Conservation (phyloP, 2,113 vertebrate genomes). For the Eubucco bourcierii region DNA sequence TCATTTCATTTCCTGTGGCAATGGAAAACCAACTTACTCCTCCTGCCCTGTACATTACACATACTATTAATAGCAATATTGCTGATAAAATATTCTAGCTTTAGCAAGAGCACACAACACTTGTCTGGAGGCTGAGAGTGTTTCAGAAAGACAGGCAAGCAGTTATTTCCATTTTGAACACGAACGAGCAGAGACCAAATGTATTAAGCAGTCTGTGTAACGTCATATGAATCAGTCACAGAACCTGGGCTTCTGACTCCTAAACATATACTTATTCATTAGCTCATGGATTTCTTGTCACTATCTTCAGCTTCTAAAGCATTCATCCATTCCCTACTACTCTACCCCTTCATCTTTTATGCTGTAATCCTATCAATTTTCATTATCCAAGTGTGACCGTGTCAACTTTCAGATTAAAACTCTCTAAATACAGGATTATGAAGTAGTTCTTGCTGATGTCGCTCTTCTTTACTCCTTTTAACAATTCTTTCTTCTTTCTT, state of each 20-base stretch:
- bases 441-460: neutral
- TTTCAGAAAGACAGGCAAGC: neutral
- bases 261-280: slow-evolving; percentile 21
- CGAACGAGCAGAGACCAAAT: rapidly evolving
- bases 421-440: neutral
- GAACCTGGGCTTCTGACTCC: neutral
- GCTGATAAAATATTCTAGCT: neutral
- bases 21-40: neutral
- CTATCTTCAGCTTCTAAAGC: slow-evolving; percentile 15
- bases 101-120: neutral
- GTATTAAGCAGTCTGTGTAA: neutral
- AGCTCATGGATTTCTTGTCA: slow-evolving; percentile 42
- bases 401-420: slow-evolving; percentile 32
- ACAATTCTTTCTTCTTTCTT: too few relatives aligned
- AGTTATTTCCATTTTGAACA: slow-evolving; percentile 27
- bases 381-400: neutral
- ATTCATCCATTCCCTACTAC: neutral
- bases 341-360: neutral
- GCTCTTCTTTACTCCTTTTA: neutral
- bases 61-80: neutral
- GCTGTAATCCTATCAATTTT: slow-evolving; percentile 31
- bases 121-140: neutral
- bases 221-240: neutral
- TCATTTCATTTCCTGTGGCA: neutral
- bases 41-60: neutral